These are phyloP conservation scores for Drosophila kurseongensis DNA, from an alignment of 1,140 invertebrate genomes.

Conservation along the genomic window DNA sequence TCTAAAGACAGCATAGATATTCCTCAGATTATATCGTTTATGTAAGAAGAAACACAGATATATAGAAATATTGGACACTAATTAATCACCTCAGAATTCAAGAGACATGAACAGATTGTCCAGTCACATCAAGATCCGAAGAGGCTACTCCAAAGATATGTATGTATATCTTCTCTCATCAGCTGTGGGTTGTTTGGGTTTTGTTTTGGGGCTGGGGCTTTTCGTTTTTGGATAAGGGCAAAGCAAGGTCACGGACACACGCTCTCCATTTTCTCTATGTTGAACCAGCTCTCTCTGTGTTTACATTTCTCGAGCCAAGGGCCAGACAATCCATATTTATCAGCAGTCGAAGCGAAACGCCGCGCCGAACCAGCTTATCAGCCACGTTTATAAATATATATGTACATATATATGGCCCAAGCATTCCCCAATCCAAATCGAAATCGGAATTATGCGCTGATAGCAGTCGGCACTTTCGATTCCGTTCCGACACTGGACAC, in stretches of 20 bases:
- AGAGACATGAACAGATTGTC: no score
- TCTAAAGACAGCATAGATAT: no score
- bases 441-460: slow-evolving; percentile 15
- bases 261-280: neutral
- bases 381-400: neutral
- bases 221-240: slow-evolving; percentile 30
- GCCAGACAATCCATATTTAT: slow-evolving; percentile 32
- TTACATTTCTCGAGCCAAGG: slow-evolving; percentile 22
- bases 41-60: no score
- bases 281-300: slow-evolving; percentile 15
- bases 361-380: slow-evolving; percentile 2
- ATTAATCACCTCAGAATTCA: no score
- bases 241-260: slow-evolving; percentile 43
- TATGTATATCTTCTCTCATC: neutral
- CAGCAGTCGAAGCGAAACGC: slow-evolving; percentile 16
- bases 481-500: slow-evolving; percentile 13
- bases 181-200: slow-evolving; percentile 13
- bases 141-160: neutral
- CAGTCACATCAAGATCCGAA: neutral
- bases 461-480: slow-evolving; percentile 15
- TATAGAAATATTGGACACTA: no score
- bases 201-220: slow-evolving; percentile 1
- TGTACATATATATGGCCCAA: slow-evolving; percentile 2
- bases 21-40: no score
- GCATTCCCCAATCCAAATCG: slow-evolving; percentile 9